Evolutionary conservation across 1,140 invertebrate genomes (phyloP), one percentile per base, ranked within the genome.

Genomic region (Chymomyza costata): DNA sequence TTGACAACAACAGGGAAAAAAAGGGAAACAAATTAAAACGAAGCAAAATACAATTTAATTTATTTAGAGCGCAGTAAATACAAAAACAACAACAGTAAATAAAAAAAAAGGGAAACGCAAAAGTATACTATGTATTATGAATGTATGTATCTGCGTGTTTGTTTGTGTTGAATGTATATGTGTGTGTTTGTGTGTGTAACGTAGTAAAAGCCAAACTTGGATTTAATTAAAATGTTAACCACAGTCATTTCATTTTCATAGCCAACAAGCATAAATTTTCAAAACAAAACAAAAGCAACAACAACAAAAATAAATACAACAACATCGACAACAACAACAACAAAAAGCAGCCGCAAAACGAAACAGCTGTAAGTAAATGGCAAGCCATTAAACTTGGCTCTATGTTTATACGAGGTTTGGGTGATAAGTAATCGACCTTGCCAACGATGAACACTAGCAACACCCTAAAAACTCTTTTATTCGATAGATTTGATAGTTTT

Each of bases 231-330:
- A 78, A 78, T 78, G 73, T 78, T 78, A 73, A 78, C 73, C 73
- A 80, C 73, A 78, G 73, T 80, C 73, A 78, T 78, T 78, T 78
- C 73, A 80, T 78, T 78, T 78, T 80, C 73, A 78, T 80, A 78
- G 73, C 73, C 73, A 65, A 60, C 74, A 78, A 78, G 80, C 73
- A 78, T 78, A 78, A 78, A 78, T 78, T 78, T 78, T 78, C 66
- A 80, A 71, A 71, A 58, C n/a, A n/a, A n/a, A n/a, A n/a, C n/a
- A n/a, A n/a, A 63, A 57, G 65, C 64, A 50, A 40, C 58, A 30
- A 57, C 47, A 61, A 11, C 50, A 54, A 35, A 30, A 59, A 13
- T 43, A 54, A 25, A 35, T 53, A 30, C 50, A 59, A 13, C 39
- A 39, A 6, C 39, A 50, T 6, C 19, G 38, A 10, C 5, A 6